Base-by-base conservation (phyloP, 2,888 invertebrate genomes). In the Tanypteryx hageni region DNA sequence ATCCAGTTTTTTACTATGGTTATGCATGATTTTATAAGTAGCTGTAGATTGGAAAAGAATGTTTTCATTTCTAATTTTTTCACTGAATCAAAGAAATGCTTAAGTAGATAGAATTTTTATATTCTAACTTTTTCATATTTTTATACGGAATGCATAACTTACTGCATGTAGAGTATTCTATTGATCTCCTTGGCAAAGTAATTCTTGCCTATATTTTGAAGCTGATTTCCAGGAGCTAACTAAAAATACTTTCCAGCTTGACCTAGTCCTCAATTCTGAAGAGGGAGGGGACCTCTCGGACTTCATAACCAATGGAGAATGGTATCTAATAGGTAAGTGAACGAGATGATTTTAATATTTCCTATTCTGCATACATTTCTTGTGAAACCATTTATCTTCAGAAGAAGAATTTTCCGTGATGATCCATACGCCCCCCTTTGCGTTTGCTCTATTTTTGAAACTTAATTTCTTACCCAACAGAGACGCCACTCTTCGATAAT, bases 281-380 rank as follows among this genome's bases (percentile, higher is more conserved):
- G 97, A 97, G 94, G 99, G 98, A 94, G 99, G 99, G 94, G 99
- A 99, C 96, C 97, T 98, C 94, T 98, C 98, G 94, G 98, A 98
- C 96, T 99, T 99, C 97, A 99, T 99, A 95, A 98, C 98, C 94
- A 99, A 99, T 95, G 99, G 99, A 94, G 99, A 99, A 96, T 99
- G 99, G 99, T 98, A 99, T 96, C 97, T 99, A 95, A 97, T 99
- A 96, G 99, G 99, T 99, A 96, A 97, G 97, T 95, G 85, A 92
- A 64, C 5, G 7, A n/a, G 13, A 22, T n/a, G 22, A 8, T 22
- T 10, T 57, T n/a, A 57, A 58, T 44, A 44, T 44, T 44, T 44
- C 44, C 44, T 3, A 44, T 44, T 44, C 44, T 44, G 44, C 44
- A 5, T 44, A 44, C 1, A 44, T 44, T 44, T 44, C 44, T 44